Percentiles rank a stretch among this genome's conserved stretches.
Evolutionary conservation across 1,140 invertebrate species (phyloP).

Genomic region (Zeugodacus cucurbitae): DNA sequence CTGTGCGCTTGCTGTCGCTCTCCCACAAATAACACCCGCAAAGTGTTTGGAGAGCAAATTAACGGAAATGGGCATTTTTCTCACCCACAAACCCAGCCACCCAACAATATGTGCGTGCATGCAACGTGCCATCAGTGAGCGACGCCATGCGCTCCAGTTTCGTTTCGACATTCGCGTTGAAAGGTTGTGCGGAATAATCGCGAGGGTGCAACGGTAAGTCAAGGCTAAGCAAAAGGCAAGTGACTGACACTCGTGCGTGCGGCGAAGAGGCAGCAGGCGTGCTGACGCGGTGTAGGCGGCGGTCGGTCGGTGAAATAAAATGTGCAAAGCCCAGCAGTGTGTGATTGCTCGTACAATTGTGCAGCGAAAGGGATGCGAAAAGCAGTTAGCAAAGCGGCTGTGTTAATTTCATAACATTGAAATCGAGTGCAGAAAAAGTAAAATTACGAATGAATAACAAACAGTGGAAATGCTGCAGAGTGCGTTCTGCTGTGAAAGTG

Average conservation of each 20-base stretch:
- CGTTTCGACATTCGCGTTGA: conserved; percentile 24
- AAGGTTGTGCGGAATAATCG: conserved; percentile 20
- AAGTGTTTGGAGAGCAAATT: background rate
- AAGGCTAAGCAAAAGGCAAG: background rate
- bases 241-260: background rate
- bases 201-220: background rate
- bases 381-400: background rate
- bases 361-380: background rate
- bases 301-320: background rate
- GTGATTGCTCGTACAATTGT: background rate
- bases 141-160: background rate
- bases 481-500: background rate
- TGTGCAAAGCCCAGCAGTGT: background rate
- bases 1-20: background rate
- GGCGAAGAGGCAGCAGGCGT: background rate
- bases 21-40: background rate
- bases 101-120: background rate
- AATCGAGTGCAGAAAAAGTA: background rate
- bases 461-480: background rate
- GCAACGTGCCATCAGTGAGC: background rate
- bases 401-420: background rate
- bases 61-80: background rate
- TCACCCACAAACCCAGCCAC: background rate
- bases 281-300: background rate
- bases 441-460: background rate